These are phyloP conservation scores for Rhynchomys soricoides DNA, from an alignment of 2,113 vertebrate genomes.

Conservation along the genomic window DNA sequence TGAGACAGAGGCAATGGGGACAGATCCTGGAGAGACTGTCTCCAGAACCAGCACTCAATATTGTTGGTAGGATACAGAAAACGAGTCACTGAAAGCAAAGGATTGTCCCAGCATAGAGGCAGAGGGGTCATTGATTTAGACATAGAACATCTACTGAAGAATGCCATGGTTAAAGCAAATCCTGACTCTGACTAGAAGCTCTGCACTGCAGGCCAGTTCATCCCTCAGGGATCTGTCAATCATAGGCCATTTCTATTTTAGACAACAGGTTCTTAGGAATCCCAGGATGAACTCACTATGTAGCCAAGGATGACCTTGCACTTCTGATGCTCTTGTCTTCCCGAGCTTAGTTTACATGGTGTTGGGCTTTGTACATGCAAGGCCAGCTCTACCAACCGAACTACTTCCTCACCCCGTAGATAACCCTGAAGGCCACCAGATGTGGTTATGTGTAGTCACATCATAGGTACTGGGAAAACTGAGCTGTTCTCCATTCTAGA, in stretches of 20 bases:
- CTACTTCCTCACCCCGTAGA: background rate
- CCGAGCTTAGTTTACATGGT: background rate
- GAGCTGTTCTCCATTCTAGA: background rate
- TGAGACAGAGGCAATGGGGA: background rate
- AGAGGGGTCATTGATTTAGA: background rate
- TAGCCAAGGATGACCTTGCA: background rate
- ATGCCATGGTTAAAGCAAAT: background rate
- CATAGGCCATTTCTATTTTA: background rate
- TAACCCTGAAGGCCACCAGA: background rate
- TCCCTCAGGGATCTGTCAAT: background rate
- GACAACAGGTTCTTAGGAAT: background rate
- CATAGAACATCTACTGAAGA: background rate
- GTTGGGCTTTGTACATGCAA: background rate
- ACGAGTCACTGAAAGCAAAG: too few relatives aligned
- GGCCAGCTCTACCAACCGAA: too few relatives aligned
- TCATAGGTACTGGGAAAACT: background rate
- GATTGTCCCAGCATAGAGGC: background rate
- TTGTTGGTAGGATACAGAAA: background rate
- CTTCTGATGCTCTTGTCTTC: background rate
- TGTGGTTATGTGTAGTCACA: fast-evolving
- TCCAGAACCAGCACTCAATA: background rate
- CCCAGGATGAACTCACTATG: background rate
- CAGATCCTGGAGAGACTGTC: background rate
- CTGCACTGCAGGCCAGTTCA: too few relatives aligned
- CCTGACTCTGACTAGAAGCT: background rate